These are phyloP conservation scores for Brachionichthys hirsutus DNA, from an alignment of 2,113 vertebrate genomes.

Conservation along the genomic window DNA sequence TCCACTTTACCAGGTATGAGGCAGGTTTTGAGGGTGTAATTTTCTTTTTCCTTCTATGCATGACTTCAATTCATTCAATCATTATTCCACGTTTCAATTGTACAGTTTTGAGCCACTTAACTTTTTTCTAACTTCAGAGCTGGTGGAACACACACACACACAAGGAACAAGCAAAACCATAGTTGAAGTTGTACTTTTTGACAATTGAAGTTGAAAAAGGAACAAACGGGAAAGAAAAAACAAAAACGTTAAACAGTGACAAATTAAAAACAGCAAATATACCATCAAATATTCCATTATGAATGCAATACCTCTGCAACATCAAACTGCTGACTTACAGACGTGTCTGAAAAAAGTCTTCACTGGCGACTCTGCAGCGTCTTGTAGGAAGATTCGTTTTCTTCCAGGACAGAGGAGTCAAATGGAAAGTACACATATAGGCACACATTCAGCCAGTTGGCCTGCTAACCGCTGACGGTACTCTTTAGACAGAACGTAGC, in stretches of 20 bases:
- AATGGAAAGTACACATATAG: conserved; percentile 52
- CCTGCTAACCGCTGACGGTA: conserved; percentile 47
- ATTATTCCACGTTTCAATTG: conserved; percentile 29
- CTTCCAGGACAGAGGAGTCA: too few species aligned
- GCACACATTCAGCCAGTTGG: conserved; percentile 66
- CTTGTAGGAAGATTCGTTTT: conserved; percentile 39
- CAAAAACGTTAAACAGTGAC: conserved; percentile 14
- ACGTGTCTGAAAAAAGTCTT: conserved; percentile 10
- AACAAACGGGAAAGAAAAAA: conserved; percentile 6
- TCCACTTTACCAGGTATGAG: conserved; percentile 34
- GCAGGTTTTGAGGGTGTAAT: conserved; percentile 34
- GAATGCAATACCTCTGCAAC: conserved; percentile 42
- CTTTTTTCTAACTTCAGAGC: conserved; percentile 52
- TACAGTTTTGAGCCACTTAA: conserved; percentile 39
- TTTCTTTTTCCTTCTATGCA: conserved; percentile 15
- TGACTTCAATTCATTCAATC: conserved; percentile 24
- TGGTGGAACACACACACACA: conserved; percentile 44
- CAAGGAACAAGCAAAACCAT: conserved; percentile 10
- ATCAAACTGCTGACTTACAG: conserved; percentile 43
- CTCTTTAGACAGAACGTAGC: conserved; percentile 56
- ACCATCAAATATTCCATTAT: conserved; percentile 23
- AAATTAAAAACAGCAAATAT: conserved; percentile 45
- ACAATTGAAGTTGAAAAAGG: conserved; percentile 6
- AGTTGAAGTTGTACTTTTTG: background rate
- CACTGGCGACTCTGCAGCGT: conserved; percentile 7